These are phyloP conservation scores for Sturnus vulgaris DNA, from an alignment of 2,113 vertebrate species.

Conservation along the genomic window DNA sequence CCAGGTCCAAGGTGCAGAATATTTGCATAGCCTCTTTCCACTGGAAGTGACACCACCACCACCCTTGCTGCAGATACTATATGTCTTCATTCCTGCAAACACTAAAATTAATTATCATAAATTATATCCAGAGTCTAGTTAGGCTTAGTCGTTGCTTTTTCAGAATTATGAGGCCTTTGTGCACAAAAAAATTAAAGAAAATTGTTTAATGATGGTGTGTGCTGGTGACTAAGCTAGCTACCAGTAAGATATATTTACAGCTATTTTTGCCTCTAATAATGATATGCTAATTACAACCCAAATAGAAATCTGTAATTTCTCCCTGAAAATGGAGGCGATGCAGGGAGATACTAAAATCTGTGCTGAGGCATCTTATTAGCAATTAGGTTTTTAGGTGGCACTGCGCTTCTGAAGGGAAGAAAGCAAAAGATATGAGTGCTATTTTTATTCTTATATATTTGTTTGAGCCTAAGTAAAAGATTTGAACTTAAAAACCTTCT, in stretches of 20 bases:
- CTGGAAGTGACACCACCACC: neutral
- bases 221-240: constrained; percentile 47
- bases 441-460: neutral
- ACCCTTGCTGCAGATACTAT: neutral
- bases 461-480: neutral
- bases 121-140: constrained; percentile 25
- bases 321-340: neutral
- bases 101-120: constrained; percentile 49
- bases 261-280: constrained; percentile 58
- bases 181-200: constrained; percentile 55
- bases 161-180: constrained; percentile 22
- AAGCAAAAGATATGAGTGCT: neutral
- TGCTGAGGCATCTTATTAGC: neutral
- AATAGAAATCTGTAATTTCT: constrained; percentile 50
- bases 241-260: constrained; percentile 57
- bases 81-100: constrained; percentile 32
- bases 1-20: neutral
- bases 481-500: neutral
- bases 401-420: neutral
- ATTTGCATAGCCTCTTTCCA: neutral
- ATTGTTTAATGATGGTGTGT: constrained; percentile 59
- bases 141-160: neutral
- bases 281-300: constrained; percentile 66
- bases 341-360: constrained; percentile 33
- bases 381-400: constrained; percentile 11